Conservation (phyloP, 2,888 invertebrate species). For the Plusia festucae region DNA sequence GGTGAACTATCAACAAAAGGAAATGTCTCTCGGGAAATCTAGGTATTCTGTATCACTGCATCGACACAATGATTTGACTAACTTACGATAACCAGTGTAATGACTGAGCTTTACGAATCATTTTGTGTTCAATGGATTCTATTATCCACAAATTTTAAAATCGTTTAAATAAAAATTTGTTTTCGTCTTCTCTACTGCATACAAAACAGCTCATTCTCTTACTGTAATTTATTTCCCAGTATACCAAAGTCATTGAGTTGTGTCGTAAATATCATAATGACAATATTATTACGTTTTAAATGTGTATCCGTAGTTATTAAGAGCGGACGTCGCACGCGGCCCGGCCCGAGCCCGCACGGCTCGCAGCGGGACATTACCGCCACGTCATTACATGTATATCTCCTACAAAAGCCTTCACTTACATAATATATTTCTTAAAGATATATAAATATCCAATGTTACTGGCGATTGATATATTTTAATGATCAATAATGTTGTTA, state of each 20-base stretch:
- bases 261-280: background rate
- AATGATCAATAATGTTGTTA: too few relatives aligned
- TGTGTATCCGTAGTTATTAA: background rate
- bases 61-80: too few relatives aligned
- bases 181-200: background rate
- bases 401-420: background rate
- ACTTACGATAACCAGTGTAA: too few relatives aligned
- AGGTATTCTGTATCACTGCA: too few relatives aligned
- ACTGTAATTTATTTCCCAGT: background rate
- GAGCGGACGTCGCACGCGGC: background rate
- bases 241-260: conserved; percentile 1
- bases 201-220: background rate
- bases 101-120: too few relatives aligned
- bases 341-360: background rate
- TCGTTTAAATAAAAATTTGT: background rate
- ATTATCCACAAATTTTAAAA: too few relatives aligned
- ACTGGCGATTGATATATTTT: background rate
- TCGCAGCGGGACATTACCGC: background rate
- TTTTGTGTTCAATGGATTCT: too few relatives aligned
- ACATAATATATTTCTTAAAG: background rate
- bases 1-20: background rate
- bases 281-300: background rate
- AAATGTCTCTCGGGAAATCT: background rate
- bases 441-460: background rate
- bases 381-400: background rate